Evolutionary conservation across 2,113 vertebrate genomes (phyloP), one percentile per base, ranked within the genome.

Genomic region (Thamnaconus septentrionalis): DNA sequence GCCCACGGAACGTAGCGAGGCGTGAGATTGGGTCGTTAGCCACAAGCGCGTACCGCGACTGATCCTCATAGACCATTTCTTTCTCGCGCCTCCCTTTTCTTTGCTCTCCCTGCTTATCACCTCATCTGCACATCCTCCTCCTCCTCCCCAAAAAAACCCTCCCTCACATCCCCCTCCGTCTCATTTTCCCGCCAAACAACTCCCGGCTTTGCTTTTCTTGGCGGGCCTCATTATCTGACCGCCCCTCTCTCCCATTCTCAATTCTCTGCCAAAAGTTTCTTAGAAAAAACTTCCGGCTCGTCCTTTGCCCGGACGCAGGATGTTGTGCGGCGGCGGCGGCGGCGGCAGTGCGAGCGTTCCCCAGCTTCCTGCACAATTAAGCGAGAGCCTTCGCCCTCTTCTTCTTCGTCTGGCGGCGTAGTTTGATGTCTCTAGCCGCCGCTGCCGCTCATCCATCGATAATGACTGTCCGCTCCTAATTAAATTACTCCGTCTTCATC

Each of bases 401-500:
- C 67, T 76, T 31, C 59, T 69, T 81, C 73, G 66, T 86, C 63
- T 71, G 52, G 65, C 65, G 58, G 73, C 78, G 56, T 79, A 83
- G 65, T 85, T 88, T 82, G 86, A 87, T 85, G 82, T 81, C 80
- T 79, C 63, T 7, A 66, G 75, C 74, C 64, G 11, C 75, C 61
- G 66, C 86, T 79, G 78, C 18, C 18, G 18, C 18, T 80, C 80
- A 84, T 84, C 85, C 86, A 80, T 86, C 79, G 82, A 84, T 90
- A 85, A 87, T 81, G 79, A 70, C 67, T 9, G 78, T 59, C 78
- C 66, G 68, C 78, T 81, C 58, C 78, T 89, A 87, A 90, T 89
- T 89, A 87, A 89, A 90, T 88, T 72, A 85, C 83, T 85, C 64
- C 11, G 64, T 81, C 76, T 87, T 78, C 79, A 82, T 87, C 68